Base-by-base conservation (phyloP, 2,113 vertebrate genomes). In the Natator depressus region DNA sequence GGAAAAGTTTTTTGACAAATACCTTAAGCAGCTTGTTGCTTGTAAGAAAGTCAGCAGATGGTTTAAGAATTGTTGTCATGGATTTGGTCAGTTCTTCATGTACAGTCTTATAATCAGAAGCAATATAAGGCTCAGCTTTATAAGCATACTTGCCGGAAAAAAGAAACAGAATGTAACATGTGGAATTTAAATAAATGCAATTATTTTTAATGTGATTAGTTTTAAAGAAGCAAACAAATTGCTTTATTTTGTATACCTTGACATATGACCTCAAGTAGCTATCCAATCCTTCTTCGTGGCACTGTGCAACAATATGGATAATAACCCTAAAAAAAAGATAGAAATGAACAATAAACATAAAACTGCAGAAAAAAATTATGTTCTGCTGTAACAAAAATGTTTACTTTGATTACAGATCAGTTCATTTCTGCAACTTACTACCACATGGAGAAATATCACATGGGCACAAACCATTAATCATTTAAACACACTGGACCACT, bases 21-120 rank as follows among this genome's bases (percentile, higher is more conserved):
- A 99, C 99, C 99, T 99, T 99, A 75, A 99, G 99, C 17, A 99
- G 98, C 94, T 99, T 99, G 98, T 99, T 99, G 96, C 99, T 99
- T 6, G 99, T 99, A 90, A 99, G 99, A 90, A 99, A 99, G 96
- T 99, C 99, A 8, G 99, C 99, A 84, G 99, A 99, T 85, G 99
- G 99, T 97, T 99, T 99, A 94, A 99, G 98, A 97, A 99, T 99
- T 9, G 98, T 98, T 6, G 99, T 99, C 99, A 99, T 99, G 83
- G 99, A 99, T 96, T 99, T 99, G 47, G 99, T 98, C 97, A 99
- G 49, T 95, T 99, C 99, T 98, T 99, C 99, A 3, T 99, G 99
- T 80, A 99, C 98, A 0, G 98, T 99, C 95, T 99, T 99, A 83
- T 98, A 98, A 59, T 98, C 98, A 11, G 99, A 98, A 84, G 98